These are phyloP conservation scores for Halichondria panicea DNA, from an alignment of 37 sponge, comb jelly and placozoan species.

Conservation along the genomic window DNA sequence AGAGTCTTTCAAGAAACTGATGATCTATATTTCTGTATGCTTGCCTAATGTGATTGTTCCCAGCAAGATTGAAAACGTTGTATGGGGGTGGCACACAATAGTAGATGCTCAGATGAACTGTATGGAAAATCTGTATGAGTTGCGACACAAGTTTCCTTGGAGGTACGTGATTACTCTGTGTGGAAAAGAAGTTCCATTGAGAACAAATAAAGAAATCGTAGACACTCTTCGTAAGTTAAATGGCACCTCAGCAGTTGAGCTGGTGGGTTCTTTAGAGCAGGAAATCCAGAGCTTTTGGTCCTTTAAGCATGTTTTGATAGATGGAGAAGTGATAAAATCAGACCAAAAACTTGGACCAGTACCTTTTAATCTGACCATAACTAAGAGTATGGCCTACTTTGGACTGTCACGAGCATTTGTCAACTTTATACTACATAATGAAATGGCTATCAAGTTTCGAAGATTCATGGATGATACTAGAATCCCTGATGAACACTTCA, in stretches of 20 bases:
- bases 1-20: neutral
- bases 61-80: constrained; percentile 1
- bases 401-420: constrained; percentile 10
- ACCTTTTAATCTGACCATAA: constrained; percentile 5
- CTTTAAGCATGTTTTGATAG: neutral
- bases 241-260: constrained; percentile 9
- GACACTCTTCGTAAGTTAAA: constrained; percentile 10
- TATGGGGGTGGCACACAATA: constrained; percentile 7
- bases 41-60: constrained; percentile 25
- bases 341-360: neutral
- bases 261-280: neutral
- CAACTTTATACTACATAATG: neutral
- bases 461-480: neutral
- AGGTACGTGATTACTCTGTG: constrained; percentile 58
- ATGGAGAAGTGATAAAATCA: neutral
- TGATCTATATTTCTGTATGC: constrained; percentile 21
- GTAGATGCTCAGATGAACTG: constrained; percentile 43
- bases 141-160: constrained; percentile 27
- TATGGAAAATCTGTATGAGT: constrained; percentile 6
- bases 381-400: constrained; percentile 18
- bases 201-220: constrained; percentile 56
- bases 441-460: neutral
- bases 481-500: constrained; percentile 16
- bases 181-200: constrained; percentile 57
- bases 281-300: neutral